Percentiles rank a stretch among this genome's conserved stretches.
phyloP scores from a whole-genome alignment of 2,797 vertebrate species.

The Tangara arthus region DNA sequence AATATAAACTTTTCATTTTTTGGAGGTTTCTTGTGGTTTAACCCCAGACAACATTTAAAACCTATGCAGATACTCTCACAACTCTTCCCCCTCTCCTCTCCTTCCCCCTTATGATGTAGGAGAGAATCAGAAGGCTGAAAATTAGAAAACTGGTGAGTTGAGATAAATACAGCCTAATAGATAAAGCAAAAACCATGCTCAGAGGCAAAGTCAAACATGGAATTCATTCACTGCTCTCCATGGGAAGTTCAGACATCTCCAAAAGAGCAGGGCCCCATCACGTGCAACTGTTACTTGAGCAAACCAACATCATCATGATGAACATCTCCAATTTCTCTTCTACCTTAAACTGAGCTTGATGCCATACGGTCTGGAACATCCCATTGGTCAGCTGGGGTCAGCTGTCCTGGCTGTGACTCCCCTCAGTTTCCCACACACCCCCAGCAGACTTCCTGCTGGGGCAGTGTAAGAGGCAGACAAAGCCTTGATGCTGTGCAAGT shows the following conservation, averaged over 20 bases:
- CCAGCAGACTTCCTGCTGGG: neutral
- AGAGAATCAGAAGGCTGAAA: neutral
- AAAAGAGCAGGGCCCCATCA: neutral
- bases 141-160: neutral
- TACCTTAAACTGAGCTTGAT: neutral
- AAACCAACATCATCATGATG: accelerated
- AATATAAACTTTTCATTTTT: neutral
- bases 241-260: neutral
- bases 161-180: neutral
- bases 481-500: neutral
- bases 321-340: neutral
- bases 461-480: accelerated
- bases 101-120: accelerated
- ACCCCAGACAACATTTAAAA: neutral
- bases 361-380: neutral
- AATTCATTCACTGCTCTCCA: neutral
- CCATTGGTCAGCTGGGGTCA: neutral
- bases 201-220: neutral
- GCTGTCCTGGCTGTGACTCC: neutral
- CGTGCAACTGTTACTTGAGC: neutral
- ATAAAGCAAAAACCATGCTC: neutral
- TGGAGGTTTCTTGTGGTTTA: neutral
- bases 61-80: neutral
- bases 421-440: accelerated
- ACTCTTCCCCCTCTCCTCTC: neutral